A percentile compares a stretch with the other conserved stretches of the same genome.
Conservation (phyloP, 1,140 invertebrate genomes). For the Lerema accius region DNA sequence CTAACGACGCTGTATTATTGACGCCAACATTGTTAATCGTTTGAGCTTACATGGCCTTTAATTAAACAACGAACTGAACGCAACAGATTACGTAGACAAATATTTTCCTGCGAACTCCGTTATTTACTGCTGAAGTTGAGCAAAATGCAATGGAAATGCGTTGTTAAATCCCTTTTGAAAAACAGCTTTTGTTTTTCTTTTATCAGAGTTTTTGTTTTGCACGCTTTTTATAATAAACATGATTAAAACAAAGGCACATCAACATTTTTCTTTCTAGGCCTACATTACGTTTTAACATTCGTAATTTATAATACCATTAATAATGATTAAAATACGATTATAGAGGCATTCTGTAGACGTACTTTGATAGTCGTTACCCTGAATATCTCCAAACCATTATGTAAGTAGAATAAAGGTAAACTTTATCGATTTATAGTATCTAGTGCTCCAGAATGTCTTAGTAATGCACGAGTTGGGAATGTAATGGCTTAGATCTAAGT, state of each 20-base stretch:
- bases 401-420: too few relatives aligned
- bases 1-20: conserved; percentile 24
- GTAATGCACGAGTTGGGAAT: neutral
- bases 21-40: conserved; percentile 14
- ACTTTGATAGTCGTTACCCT: too few relatives aligned
- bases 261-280: too few relatives aligned
- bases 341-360: too few relatives aligned
- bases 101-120: conserved; percentile 9
- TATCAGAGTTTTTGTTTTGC: neutral
- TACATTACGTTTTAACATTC: too few relatives aligned
- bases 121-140: conserved; percentile 10
- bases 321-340: too few relatives aligned
- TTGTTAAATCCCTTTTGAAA: neutral
- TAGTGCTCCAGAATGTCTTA: neutral
- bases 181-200: neutral
- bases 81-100: conserved; percentile 27
- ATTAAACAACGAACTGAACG: conserved; percentile 26
- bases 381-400: too few relatives aligned
- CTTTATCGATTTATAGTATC: too few relatives aligned
- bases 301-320: too few relatives aligned
- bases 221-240: too few relatives aligned
- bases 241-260: too few relatives aligned
- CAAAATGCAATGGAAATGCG: conserved; percentile 2
- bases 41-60: conserved; percentile 17
- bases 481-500: neutral